Conservation (phyloP, 1,140 invertebrate genomes). For the Xylocopa sonorina region DNA sequence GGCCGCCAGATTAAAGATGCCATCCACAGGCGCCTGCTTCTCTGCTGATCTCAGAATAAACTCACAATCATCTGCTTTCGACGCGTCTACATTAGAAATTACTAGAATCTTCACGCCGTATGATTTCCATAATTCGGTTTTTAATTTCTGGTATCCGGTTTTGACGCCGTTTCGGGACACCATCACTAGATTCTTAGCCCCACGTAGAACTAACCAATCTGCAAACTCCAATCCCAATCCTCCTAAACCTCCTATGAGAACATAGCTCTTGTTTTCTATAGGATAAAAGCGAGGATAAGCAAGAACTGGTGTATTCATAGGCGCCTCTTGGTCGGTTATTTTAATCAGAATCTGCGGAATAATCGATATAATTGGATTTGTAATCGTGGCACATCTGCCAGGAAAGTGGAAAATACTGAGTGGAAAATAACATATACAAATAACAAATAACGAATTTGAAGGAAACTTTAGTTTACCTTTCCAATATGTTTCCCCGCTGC, state of each 20-base stretch:
- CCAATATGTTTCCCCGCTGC: conserved; percentile 89
- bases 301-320: conserved; percentile 64
- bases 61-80: conserved; percentile 80
- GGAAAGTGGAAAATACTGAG: too few species aligned
- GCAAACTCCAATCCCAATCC: conserved; percentile 91
- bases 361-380: not conserved
- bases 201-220: conserved; percentile 88
- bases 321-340: conserved; percentile 79
- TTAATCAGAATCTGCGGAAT: conserved; percentile 84
- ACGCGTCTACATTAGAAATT: conserved; percentile 80
- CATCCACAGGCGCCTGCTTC: conserved; percentile 86
- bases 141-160: conserved; percentile 87
- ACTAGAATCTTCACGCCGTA: conserved; percentile 82
- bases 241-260: conserved; percentile 87
- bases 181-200: conserved; percentile 86
- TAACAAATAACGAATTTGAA: too few species aligned
- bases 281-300: conserved; percentile 84
- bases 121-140: conserved; percentile 81
- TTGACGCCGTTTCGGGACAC: conserved; percentile 87
- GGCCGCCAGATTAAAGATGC: conserved; percentile 91
- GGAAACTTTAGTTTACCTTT: conserved; percentile 79
- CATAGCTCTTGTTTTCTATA: conserved; percentile 76
- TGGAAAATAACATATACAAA: not conserved
- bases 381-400: too few species aligned
- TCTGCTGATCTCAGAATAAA: conserved; percentile 84